Evolutionary conservation across 2,888 invertebrate species (phyloP), one percentile per base, ranked within the genome.

Genomic region (Sylvicola cinctus): DNA sequence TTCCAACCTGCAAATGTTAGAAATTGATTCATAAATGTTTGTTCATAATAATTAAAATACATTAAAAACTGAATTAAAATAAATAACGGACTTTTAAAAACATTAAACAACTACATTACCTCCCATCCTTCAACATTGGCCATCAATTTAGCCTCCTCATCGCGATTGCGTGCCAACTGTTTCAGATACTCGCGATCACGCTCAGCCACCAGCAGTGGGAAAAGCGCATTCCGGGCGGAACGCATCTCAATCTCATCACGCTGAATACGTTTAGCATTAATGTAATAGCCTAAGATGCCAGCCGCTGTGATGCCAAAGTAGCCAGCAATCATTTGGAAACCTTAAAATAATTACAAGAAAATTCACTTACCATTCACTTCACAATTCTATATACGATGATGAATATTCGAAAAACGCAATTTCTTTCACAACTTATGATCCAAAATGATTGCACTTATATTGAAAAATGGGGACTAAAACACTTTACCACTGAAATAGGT

Each of bases 81-180:
- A 8, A 29, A 12, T 29, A 6, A 29, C 29, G 6, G 29, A 7
- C 6, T 12, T 14, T 14, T 5, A 11, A 15, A 5, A 4, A 31
- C 13, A 16, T 7, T 31, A 6, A 31, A 14, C 11, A 15, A 31
- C 16, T 10, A 26, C 20, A 30, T 12, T 29, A 63, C 63, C 60
- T 75, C 70, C 88, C 88, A 88, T 41, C 75, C 76, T 32, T 76
- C 74, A 5, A 81, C 78, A 54, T 84, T 67, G 38, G 69, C 69
- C 88, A 90, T 90, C 16, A 88, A 60, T 38, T 77, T 69, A 2
- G 62, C 60, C 56, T 88, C 88, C 38, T 74, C 74, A 11, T 83
- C 80, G 16, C 81, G 65, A 50, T 80, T 78, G 35, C 60, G 62
- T 31, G 74, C 63, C 8, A 77, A 46, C 46, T 81, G 76, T 48